phyloP scores from a whole-genome alignment of 1,140 invertebrate species.

The Anthonomus grandis region DNA sequence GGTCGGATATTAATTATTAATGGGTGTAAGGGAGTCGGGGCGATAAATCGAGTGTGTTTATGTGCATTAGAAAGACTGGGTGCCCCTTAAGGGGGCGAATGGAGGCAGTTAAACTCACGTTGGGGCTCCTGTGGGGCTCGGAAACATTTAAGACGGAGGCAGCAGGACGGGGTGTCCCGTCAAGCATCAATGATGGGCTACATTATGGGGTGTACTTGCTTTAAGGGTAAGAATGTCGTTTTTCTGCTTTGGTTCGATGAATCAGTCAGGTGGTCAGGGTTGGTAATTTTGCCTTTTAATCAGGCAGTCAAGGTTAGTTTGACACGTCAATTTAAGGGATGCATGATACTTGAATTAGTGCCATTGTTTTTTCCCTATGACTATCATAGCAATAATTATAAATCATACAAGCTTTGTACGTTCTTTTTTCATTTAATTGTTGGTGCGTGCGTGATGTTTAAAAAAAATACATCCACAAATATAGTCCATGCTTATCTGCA shows the following conservation, averaged over 20 bases:
- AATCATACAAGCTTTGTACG: too few species aligned
- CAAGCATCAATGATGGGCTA: constrained; percentile 73
- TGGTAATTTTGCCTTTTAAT: too few species aligned
- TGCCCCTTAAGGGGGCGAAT: constrained; percentile 35
- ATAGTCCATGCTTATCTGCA: too few species aligned
- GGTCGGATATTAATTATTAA: not conserved
- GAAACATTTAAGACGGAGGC: constrained; percentile 47
- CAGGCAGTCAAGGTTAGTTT: too few species aligned
- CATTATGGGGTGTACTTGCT: constrained; percentile 85
- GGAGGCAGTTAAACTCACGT: constrained; percentile 36
- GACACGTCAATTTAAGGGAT: too few species aligned
- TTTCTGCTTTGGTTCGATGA: not conserved
- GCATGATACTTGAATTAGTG: too few species aligned
- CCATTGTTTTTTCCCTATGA: too few species aligned
- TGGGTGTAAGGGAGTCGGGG: too few species aligned
- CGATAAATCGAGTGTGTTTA: constrained; percentile 11
- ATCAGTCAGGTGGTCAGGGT: not conserved
- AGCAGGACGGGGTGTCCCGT: constrained; percentile 42
- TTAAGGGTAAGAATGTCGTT: constrained; percentile 65
- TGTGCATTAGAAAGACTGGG: constrained; percentile 40
- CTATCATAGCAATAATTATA: too few species aligned
- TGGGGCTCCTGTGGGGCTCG: constrained; percentile 48
- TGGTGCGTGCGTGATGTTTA: too few species aligned
- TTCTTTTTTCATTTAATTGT: too few species aligned
- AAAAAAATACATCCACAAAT: too few species aligned